phyloP scores from a whole-genome alignment of 2,113 vertebrate species.

The Engystomops pustulosus region DNA sequence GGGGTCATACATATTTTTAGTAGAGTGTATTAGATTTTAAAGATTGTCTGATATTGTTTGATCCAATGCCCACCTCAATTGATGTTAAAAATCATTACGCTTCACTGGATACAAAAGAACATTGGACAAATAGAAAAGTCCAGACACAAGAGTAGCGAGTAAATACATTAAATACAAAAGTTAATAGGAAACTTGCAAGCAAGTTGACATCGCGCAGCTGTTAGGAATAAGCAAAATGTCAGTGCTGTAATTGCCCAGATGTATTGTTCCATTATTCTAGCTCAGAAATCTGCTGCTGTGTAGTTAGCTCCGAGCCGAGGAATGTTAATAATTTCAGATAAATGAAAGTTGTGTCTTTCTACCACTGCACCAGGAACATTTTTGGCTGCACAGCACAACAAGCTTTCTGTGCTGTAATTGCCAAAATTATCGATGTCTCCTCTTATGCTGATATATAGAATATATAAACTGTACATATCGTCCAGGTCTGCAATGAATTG shows the following conservation, averaged over 20 bases:
- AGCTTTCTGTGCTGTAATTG: not conserved
- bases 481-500: not conserved
- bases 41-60: not conserved
- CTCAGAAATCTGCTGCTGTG: constrained; percentile 34
- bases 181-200: constrained; percentile 46
- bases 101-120: constrained; percentile 37
- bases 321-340: constrained; percentile 42
- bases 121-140: constrained; percentile 19
- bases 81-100: constrained; percentile 17
- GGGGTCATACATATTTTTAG: constrained; percentile 22
- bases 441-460: not conserved
- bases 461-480: not conserved
- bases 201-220: constrained; percentile 46
- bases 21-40: not conserved
- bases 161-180: constrained; percentile 38
- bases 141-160: constrained; percentile 37
- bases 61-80: constrained; percentile 3
- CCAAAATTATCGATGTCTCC: not conserved
- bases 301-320: constrained; percentile 38
- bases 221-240: constrained; percentile 54
- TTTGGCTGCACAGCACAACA: not conserved
- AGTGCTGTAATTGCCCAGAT: constrained; percentile 50
- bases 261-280: constrained; percentile 54
- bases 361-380: not conserved
- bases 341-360: constrained; percentile 14